These are phyloP conservation scores for Lepilemur ruficaudatus DNA, from an alignment of 2,797 vertebrate species.

Conservation along the genomic window DNA sequence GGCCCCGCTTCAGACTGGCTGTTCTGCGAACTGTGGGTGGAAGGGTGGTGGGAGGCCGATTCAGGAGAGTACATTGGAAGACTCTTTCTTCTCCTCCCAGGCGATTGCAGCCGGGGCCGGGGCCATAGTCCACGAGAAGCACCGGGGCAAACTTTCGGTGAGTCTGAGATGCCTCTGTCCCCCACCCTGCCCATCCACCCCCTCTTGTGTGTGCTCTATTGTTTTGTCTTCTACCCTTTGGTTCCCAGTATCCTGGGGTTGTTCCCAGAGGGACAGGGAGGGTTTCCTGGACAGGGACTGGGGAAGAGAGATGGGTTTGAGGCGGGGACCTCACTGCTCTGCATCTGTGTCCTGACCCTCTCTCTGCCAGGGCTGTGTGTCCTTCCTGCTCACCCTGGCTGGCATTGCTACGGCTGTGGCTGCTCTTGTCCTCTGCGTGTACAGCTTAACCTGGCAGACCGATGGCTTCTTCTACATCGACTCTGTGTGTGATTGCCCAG, in stretches of 20 bases:
- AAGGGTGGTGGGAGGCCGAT: background rate
- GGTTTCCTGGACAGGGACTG: background rate
- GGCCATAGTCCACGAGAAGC: conserved; percentile 41
- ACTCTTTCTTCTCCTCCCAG: conserved; percentile 31
- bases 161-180: background rate
- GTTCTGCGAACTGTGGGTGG: background rate
- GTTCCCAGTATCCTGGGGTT: background rate
- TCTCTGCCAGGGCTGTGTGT: background rate
- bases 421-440: conserved; percentile 6
- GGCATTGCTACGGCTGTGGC: background rate
- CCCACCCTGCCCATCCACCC: background rate
- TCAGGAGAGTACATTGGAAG: background rate
- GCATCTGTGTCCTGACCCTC: background rate
- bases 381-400: conserved; percentile 18
- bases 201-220: background rate
- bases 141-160: background rate
- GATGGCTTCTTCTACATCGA: background rate
- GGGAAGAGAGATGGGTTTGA: background rate
- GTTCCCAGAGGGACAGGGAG: background rate
- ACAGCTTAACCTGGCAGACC: background rate
- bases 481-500: background rate
- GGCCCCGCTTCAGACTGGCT: background rate
- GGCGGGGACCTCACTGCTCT: background rate
- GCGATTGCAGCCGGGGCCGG: conserved; percentile 21
- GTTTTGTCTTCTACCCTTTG: background rate